Percentiles rank a stretch among this genome's conserved stretches.
Conservation (phyloP, 2,888 invertebrate genomes). For the Tenthredo amoena region DNA sequence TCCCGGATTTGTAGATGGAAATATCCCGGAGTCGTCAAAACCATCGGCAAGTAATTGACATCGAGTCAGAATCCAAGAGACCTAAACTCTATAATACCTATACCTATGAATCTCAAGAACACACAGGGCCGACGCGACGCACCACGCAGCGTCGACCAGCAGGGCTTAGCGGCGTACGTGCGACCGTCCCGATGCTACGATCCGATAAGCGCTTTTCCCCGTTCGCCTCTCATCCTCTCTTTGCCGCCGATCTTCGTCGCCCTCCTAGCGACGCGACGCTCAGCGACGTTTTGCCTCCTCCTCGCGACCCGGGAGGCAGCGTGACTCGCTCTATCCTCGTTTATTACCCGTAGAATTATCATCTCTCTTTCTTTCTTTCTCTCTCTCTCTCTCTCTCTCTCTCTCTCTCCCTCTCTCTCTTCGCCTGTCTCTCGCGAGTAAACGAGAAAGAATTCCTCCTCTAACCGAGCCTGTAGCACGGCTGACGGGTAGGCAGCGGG, state of each 20-base stretch:
- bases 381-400: no score
- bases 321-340: constrained; percentile 35
- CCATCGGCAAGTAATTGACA: background rate
- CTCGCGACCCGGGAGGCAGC: constrained; percentile 45
- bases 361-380: background rate
- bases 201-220: constrained; percentile 63
- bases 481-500: constrained; percentile 38
- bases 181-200: constrained; percentile 71
- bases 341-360: background rate
- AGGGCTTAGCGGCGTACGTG: constrained; percentile 65
- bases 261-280: constrained; percentile 48
- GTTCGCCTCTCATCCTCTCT: constrained; percentile 51
- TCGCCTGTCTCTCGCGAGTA: constrained; percentile 5
- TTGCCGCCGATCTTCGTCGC: constrained; percentile 53
- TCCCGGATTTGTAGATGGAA: background rate
- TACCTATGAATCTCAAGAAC: background rate
- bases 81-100: background rate
- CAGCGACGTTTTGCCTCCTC: constrained; percentile 47
- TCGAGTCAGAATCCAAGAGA: background rate
- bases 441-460: constrained; percentile 41
- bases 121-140: background rate
- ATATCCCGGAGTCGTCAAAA: background rate
- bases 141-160: constrained; percentile 2
- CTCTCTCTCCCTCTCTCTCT: background rate
- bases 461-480: constrained; percentile 18